phyloP scores from a whole-genome alignment of 2,888 invertebrate genomes.

The Nemotelus nigrinus region DNA sequence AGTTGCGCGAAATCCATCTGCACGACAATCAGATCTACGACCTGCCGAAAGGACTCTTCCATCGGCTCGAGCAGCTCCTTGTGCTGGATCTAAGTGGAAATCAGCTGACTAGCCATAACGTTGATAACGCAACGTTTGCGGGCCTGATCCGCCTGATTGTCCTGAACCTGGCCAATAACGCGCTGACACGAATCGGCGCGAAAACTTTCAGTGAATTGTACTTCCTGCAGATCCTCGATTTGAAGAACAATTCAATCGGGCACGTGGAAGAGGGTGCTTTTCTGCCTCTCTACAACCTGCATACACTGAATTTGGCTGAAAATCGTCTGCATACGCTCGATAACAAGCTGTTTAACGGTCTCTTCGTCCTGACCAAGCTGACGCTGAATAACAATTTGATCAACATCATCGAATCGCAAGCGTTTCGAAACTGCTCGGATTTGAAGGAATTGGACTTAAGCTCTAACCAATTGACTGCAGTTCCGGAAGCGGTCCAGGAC shows the following conservation, averaged over 20 bases:
- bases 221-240: slow-evolving; percentile 84
- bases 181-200: slow-evolving; percentile 83
- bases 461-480: slow-evolving; percentile 82
- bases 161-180: slow-evolving; percentile 85
- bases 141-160: slow-evolving; percentile 86
- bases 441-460: slow-evolving; percentile 89
- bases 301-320: slow-evolving; percentile 88
- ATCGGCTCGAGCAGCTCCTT: slow-evolving; percentile 83
- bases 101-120: slow-evolving; percentile 83
- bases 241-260: slow-evolving; percentile 88
- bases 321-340: slow-evolving; percentile 85
- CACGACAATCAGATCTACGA: slow-evolving; percentile 87
- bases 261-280: slow-evolving; percentile 90
- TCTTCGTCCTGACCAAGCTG: slow-evolving; percentile 84
- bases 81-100: slow-evolving; percentile 87
- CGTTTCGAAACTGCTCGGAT: slow-evolving; percentile 88
- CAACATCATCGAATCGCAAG: slow-evolving; percentile 79
- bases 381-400: slow-evolving; percentile 88
- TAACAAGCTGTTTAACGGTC: slow-evolving; percentile 82
- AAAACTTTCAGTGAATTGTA: slow-evolving; percentile 87
- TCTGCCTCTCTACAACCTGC: slow-evolving; percentile 85
- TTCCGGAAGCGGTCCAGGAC: slow-evolving; percentile 85
- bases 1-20: slow-evolving; percentile 82
- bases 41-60: slow-evolving; percentile 83
- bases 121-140: slow-evolving; percentile 85